phyloP scores from a whole-genome alignment of 2,888 invertebrate genomes.

The Itoplectis maculator region DNA sequence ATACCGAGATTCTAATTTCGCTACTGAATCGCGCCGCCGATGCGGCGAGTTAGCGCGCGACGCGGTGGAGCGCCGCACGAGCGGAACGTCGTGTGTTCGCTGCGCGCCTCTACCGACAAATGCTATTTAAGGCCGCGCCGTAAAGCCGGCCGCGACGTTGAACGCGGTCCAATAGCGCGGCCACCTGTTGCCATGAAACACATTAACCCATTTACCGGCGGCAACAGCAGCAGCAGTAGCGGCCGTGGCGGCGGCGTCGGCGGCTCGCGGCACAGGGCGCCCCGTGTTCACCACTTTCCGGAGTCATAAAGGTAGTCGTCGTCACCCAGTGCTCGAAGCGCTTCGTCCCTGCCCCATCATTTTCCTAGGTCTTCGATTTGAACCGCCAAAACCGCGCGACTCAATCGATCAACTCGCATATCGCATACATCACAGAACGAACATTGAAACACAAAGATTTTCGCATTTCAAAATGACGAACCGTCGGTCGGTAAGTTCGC shows the following conservation, averaged over 20 bases:
- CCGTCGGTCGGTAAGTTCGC: not conserved
- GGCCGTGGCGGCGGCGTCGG: conserved; percentile 5
- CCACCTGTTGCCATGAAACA: conserved; percentile 84
- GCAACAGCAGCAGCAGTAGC: conserved; percentile 42
- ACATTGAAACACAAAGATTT: not conserved
- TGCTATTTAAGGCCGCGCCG: conserved; percentile 77
- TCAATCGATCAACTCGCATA: not conserved
- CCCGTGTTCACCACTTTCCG: conserved; percentile 52
- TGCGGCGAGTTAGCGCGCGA: conserved; percentile 29
- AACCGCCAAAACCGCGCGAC: conserved; percentile 2
- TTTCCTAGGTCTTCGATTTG: conserved; percentile 46
- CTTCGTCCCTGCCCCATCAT: conserved; percentile 52
- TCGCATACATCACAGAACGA: too few species aligned
- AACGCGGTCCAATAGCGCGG: conserved; percentile 82
- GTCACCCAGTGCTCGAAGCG: conserved; percentile 49
- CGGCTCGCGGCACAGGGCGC: conserved; percentile 22
- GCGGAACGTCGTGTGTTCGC: not conserved
- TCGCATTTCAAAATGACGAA: not conserved
- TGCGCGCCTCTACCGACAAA: conserved; percentile 43
- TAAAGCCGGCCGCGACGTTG: conserved; percentile 77
- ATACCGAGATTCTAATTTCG: conserved; percentile 71
- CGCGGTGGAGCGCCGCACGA: too few species aligned
- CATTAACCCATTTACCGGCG: conserved; percentile 83
- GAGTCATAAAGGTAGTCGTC: conserved; percentile 59
- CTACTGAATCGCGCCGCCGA: conserved; percentile 25